These are phyloP conservation scores for Condylostylus longicornis DNA, from an alignment of 1,140 invertebrate genomes.

Conservation along the genomic window DNA sequence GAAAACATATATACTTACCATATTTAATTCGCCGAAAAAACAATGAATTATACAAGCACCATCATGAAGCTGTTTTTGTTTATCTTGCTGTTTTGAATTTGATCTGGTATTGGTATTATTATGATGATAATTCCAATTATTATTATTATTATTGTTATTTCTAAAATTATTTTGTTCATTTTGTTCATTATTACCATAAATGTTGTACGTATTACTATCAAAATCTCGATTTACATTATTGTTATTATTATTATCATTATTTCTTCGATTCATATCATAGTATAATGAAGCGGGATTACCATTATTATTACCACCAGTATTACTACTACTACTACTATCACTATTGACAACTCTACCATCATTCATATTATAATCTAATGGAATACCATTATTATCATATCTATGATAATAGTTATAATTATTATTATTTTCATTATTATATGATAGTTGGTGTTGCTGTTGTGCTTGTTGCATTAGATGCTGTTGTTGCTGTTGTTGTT, in stretches of 20 bases:
- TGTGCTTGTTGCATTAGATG: constrained; percentile 2
- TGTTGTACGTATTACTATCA: background rate
- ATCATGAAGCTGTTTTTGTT: constrained; percentile 4
- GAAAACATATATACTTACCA: constrained; percentile 26
- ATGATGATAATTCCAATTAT: constrained; percentile 9
- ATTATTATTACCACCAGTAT: constrained; percentile 1
- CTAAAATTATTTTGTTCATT: constrained; percentile 4
- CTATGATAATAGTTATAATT: constrained; percentile 4
- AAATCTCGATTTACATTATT: background rate
- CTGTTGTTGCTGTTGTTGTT: constrained; percentile 1
- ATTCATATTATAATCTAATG: constrained; percentile 6
- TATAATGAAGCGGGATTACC: background rate
- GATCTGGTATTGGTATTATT: constrained; percentile 12
- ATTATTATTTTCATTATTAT: too few species aligned
- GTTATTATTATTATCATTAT: background rate
- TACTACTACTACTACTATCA: constrained; percentile 5
- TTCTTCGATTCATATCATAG: background rate
- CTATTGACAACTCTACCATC: constrained; percentile 3
- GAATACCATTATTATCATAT: background rate
- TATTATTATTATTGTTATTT: constrained; percentile 5
- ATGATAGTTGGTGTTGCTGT: too few species aligned
- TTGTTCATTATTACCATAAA: constrained; percentile 8
- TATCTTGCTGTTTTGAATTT: constrained; percentile 4
- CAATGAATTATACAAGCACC: constrained; percentile 35
- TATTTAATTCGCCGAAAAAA: constrained; percentile 38